Percentiles rank a stretch among this genome's conserved stretches.
These are phyloP conservation scores for Pseudolycoriella hygida DNA, from an alignment of 2,888 invertebrate genomes.

Conservation along the genomic window DNA sequence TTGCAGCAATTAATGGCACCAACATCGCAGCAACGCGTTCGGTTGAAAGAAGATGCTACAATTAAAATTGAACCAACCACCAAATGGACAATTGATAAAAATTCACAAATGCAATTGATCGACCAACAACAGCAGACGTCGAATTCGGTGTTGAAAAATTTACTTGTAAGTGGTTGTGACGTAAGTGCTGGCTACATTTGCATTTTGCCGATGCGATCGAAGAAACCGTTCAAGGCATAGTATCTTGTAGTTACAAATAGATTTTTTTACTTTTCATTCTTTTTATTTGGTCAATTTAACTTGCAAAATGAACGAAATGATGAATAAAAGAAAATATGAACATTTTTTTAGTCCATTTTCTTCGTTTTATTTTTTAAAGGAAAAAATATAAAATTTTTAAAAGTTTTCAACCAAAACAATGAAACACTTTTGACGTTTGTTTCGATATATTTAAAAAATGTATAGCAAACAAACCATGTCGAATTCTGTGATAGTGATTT, in stretches of 20 bases:
- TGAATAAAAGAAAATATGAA: no score
- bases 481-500: slow-evolving; percentile 10
- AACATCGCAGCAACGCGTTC: slow-evolving; percentile 14
- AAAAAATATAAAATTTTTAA: no score
- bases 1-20: slow-evolving; percentile 41
- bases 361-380: no score
- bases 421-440: no score
- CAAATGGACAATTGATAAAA: not conserved
- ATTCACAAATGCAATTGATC: slow-evolving; percentile 4
- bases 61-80: not conserved
- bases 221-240: slow-evolving; percentile 29
- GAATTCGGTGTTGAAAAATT: slow-evolving; percentile 68
- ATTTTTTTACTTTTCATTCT: not conserved
- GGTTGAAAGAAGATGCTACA: slow-evolving; percentile 7
- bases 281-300: not conserved
- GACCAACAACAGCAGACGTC: slow-evolving; percentile 15
- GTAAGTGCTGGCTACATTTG: slow-evolving; percentile 84
- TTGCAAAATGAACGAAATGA: no score
- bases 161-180: slow-evolving; percentile 89
- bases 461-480: not conserved
- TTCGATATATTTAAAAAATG: no score
- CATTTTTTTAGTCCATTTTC: no score
- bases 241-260: slow-evolving; percentile 2
- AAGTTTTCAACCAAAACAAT: no score
- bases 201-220: slow-evolving; percentile 50